phyloP scores from a whole-genome alignment of 2,113 vertebrate species.

The Acinonyx jubatus region DNA sequence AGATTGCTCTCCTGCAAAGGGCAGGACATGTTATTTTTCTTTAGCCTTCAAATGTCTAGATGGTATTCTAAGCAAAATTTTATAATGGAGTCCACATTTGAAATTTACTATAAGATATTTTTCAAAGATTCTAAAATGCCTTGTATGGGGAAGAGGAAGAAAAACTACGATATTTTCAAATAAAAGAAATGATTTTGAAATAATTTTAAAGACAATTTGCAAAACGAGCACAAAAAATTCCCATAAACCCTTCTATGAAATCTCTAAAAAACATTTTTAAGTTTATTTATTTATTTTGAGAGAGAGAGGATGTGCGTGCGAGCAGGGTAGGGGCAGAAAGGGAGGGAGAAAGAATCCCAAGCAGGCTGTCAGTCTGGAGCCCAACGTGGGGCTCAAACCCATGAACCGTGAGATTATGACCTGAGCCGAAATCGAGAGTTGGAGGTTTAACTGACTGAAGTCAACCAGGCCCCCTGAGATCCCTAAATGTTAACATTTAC shows the following conservation, averaged over 20 bases:
- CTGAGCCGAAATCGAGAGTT: too few species aligned
- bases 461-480: too few species aligned
- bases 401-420: too few species aligned
- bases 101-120: neutral
- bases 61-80: constrained; percentile 12
- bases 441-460: too few species aligned
- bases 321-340: too few species aligned
- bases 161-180: neutral
- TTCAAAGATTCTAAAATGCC: constrained; percentile 10
- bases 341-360: too few species aligned
- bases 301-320: too few species aligned
- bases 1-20: neutral
- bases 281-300: too few species aligned
- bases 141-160: neutral
- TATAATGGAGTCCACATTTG: neutral
- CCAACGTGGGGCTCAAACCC: too few species aligned
- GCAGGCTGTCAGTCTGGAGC: too few species aligned
- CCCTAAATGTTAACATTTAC: neutral
- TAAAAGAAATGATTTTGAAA: neutral
- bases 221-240: neutral
- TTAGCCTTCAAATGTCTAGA: constrained; percentile 6
- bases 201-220: constrained; percentile 29
- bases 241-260: neutral
- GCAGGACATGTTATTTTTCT: neutral
- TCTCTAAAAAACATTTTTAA: neutral